Conservation (phyloP, 2,113 vertebrate species). For the Cyprinodon tularosa region DNA sequence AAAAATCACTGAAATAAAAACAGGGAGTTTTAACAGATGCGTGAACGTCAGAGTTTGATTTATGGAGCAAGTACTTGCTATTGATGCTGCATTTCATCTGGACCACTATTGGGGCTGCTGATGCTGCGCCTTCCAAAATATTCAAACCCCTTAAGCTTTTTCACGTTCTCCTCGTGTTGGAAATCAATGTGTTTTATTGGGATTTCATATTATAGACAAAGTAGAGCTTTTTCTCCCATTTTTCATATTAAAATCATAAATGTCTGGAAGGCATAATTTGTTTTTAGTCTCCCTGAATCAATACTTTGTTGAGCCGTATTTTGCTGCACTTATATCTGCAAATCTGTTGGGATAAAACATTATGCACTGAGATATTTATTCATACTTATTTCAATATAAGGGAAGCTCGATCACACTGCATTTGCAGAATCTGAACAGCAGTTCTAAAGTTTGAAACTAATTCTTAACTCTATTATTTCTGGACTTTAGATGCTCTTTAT, state of each 20-base stretch:
- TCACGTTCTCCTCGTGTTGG: not conserved
- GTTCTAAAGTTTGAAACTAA: not conserved
- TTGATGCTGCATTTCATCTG: conserved; percentile 16
- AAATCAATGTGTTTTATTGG: not conserved
- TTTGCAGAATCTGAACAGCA: not conserved
- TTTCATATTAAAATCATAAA: not conserved
- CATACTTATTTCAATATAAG: not conserved
- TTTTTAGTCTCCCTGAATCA: not conserved
- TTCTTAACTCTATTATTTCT: not conserved
- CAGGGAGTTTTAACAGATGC: conserved; percentile 44
- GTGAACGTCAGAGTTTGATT: conserved; percentile 44
- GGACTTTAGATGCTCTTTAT: not conserved
- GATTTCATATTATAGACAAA: not conserved
- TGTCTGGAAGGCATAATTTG: not conserved
- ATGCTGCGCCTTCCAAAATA: conserved; percentile 8
- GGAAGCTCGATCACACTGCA: not conserved
- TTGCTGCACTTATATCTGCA: not conserved
- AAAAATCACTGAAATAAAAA: conserved; percentile 19
- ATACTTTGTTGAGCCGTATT: not conserved
- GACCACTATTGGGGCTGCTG: not conserved
- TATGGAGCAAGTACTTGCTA: conserved; percentile 8
- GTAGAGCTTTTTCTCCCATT: not conserved
- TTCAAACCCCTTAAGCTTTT: not conserved
- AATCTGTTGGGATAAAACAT: not conserved
- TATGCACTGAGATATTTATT: not conserved